phyloP scores from a whole-genome alignment of 53 echinoderm and acorn worm genomes.

The Arbacia lixula region DNA sequence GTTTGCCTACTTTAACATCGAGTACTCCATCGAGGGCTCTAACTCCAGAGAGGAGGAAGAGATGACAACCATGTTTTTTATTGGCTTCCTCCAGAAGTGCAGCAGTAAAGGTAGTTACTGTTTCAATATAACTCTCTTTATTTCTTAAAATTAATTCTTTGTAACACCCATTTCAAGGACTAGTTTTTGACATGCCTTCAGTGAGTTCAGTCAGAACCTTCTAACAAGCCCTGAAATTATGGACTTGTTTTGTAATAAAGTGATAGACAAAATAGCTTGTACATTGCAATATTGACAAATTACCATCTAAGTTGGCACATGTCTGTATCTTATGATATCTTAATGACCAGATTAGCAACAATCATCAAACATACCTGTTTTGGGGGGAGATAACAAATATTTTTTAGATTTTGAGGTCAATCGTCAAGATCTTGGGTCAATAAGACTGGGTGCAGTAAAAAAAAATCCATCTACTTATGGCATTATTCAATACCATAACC shows the following conservation, averaged over 20 bases:
- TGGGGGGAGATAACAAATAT: too few relatives aligned
- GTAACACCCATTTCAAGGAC: constrained; percentile 16
- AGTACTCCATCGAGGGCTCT: not conserved
- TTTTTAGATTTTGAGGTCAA: too few relatives aligned
- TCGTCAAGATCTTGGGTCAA: too few relatives aligned
- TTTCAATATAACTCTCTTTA: constrained; percentile 5
- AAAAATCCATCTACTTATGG: too few relatives aligned
- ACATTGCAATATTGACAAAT: not conserved
- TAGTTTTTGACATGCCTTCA: not conserved
- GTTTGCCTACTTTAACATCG: not conserved
- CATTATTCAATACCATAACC: too few relatives aligned
- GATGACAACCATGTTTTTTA: constrained; percentile 5
- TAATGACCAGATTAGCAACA: not conserved
- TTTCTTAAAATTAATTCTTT: not conserved
- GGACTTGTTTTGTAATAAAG: not conserved
- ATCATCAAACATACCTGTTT: not conserved
- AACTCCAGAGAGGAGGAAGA: constrained; percentile 7
- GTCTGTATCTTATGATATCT: too few relatives aligned
- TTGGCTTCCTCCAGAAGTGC: constrained; percentile 25
- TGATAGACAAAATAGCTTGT: not conserved
- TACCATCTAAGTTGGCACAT: not conserved
- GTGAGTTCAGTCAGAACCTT: not conserved
- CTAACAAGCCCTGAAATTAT: not conserved
- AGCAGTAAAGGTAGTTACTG: constrained; percentile 7
- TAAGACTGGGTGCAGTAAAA: too few relatives aligned